Conservation (phyloP, 23 tunicate genomes). For the Styela clava region DNA sequence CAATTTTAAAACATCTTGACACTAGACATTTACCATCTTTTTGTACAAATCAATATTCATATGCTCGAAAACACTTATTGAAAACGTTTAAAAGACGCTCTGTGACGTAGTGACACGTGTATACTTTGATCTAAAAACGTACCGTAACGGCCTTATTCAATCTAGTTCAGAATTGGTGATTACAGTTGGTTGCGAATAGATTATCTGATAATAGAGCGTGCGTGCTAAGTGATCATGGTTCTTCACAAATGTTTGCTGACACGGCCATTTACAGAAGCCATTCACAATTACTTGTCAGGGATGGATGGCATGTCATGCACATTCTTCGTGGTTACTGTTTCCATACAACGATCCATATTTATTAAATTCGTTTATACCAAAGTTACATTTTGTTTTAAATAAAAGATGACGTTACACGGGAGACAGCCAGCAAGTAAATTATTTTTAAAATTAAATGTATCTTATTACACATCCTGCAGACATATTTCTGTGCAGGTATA, state of each 20-base stretch:
- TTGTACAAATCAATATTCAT: neutral
- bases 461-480: too few relatives aligned
- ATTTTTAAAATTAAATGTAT: too few relatives aligned
- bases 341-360: too few relatives aligned
- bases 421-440: too few relatives aligned
- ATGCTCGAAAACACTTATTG: neutral
- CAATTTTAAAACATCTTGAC: too few relatives aligned
- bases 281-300: neutral
- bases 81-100: neutral
- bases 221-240: neutral
- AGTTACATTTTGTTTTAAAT: too few relatives aligned
- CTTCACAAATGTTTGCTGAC: neutral
- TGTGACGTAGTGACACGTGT: conserved; percentile 15
- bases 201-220: neutral
- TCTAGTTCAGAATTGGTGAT: neutral
- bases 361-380: too few relatives aligned
- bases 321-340: neutral
- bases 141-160: neutral
- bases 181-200: neutral
- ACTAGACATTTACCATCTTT: too few relatives aligned
- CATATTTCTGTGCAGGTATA: too few relatives aligned
- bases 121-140: neutral
- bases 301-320: neutral
- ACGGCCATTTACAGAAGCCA: neutral
- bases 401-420: too few relatives aligned